Conservation (phyloP, 2,888 invertebrate genomes). For the Leptinotarsa rubiginosa region DNA sequence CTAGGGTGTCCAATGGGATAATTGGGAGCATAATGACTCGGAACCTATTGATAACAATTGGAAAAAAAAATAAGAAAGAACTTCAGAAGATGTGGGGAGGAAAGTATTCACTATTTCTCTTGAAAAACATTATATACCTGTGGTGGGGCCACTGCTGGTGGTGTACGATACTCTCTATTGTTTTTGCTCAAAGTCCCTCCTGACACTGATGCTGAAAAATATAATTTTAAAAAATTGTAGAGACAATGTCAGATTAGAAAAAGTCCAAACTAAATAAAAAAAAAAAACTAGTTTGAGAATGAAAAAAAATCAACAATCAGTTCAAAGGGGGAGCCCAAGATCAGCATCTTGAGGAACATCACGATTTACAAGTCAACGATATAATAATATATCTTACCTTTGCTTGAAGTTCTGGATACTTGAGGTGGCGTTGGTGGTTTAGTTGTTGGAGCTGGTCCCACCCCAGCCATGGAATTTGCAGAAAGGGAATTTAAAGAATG, state of each 20-base stretch:
- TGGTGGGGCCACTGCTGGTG: constrained; percentile 96
- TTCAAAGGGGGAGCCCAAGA: not conserved
- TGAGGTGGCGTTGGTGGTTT: constrained; percentile 97
- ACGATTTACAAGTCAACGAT: not conserved
- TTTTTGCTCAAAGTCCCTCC: constrained; percentile 77
- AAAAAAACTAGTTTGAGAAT: not conserved
- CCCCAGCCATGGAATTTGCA: constrained; percentile 72
- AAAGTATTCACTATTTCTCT: no score
- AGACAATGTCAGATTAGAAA: no score
- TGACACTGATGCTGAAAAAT: constrained; percentile 53
- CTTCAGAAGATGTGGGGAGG: no score
- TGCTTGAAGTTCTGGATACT: constrained; percentile 71
- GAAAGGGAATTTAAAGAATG: constrained; percentile 66
- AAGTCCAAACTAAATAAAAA: no score
- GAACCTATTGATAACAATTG: constrained; percentile 68
- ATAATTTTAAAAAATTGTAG: constrained; percentile 28
- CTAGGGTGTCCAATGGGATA: constrained; percentile 87
- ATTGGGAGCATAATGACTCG: constrained; percentile 96
- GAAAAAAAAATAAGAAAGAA: not conserved
- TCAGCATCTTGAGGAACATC: not conserved
- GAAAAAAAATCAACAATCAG: not conserved
- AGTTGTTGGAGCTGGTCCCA: constrained; percentile 91
- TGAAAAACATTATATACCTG: constrained; percentile 65
- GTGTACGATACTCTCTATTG: constrained; percentile 88
- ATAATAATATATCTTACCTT: constrained; percentile 53